Evolutionary conservation across 2,797 vertebrate species (phyloP).

Genomic region (Cetoscarus ocellatus): DNA sequence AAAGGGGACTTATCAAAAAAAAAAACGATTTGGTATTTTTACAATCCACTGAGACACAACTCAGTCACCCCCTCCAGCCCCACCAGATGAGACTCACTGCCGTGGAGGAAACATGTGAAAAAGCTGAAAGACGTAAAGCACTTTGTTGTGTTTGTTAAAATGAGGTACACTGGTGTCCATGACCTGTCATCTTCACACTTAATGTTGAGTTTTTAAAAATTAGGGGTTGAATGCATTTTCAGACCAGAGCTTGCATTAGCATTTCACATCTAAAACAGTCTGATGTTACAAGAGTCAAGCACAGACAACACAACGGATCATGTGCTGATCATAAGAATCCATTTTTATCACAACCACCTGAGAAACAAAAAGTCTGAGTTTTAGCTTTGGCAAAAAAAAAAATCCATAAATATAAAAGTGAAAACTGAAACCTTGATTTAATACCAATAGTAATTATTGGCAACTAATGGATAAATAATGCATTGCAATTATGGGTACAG

Average conservation of each 20-base stretch:
- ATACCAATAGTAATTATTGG: not conserved
- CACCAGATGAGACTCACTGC: too few species aligned
- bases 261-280: not conserved
- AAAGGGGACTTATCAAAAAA: too few species aligned
- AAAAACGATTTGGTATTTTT: too few species aligned
- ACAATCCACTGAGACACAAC: not conserved
- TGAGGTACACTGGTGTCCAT: not conserved
- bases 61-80: too few species aligned
- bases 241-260: not conserved
- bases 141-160: not conserved
- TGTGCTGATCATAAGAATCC: not conserved
- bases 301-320: not conserved
- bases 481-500: not conserved
- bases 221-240: too few species aligned
- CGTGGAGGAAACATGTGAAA: too few species aligned
- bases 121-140: too few species aligned
- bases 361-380: slow-evolving; percentile 3
- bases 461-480: not conserved
- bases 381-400: slow-evolving; percentile 28
- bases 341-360: slow-evolving; percentile 9
- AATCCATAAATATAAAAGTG: not conserved
- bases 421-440: not conserved
- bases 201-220: too few species aligned
- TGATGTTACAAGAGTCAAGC: not conserved
- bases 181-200: too few species aligned